Evolutionary conservation across 2,113 vertebrate genomes (phyloP), one percentile per base, ranked within the genome.

Genomic region (Poeciliopsis prolifica): DNA sequence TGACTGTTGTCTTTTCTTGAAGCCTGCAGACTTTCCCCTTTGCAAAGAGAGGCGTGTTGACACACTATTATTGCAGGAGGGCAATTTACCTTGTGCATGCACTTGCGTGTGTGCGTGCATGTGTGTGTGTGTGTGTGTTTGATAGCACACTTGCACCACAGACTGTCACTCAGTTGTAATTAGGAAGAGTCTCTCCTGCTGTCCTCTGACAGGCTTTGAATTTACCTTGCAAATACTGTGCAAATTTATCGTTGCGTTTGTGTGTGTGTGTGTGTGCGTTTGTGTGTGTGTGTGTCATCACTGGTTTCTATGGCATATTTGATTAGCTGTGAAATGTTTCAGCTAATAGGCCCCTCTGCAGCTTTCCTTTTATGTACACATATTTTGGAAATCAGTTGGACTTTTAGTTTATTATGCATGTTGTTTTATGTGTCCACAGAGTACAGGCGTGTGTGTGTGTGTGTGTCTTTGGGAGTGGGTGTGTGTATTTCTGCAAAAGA

Each of bases 1-100:
- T 77, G 71, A 89, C 81, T 90, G 89, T 92, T 90, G 88, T 89
- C 87, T 91, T 89, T 58, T 91, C 65, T 83, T 88, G 91, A 82
- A 74, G 71, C 77, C 77, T 81, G 70, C 78, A 67, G 70, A 84
- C 80, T 70, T 87, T 87, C 72, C 75, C 70, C 70, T 87, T 80
- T 88, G 87, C 81, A 83, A 88, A 86, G 79, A 88, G 51, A 84
- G 80, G 75, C 67, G 77, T 85, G 87, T 90, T 89, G 88, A 91
- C 89, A 90, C 79, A 80, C 79, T 80, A 71, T 72, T 75, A 73
- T 22, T 5, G 54, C 11, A 1, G 71, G 61, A 75, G 78, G 72
- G 65, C 80, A 83, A 89, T 91, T 89, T 78, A 83, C 72, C 77
- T 29, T 62, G 72, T 67, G 75, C 77, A 66, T 67, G 58, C 68